Evolutionary conservation across 2,113 vertebrate species (phyloP).

Genomic region (Phyllopteryx taeniolatus): DNA sequence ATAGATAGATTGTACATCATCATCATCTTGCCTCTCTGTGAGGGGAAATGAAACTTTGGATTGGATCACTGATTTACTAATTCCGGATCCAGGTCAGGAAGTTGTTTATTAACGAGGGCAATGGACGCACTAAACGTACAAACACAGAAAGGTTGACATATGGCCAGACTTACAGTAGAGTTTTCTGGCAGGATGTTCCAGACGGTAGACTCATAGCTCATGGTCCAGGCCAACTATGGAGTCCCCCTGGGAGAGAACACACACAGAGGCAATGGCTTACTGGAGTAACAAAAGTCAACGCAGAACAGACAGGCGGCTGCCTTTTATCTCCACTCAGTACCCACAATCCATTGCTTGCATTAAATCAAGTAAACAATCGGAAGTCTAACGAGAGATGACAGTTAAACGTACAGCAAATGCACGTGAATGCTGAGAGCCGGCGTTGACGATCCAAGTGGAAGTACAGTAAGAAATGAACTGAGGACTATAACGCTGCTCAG

Average conservation of each 20-base stretch:
- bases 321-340: constrained; percentile 4
- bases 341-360: constrained; percentile 5
- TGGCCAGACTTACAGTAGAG: constrained; percentile 80
- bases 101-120: constrained; percentile 66
- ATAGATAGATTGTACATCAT: background rate
- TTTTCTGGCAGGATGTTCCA: constrained; percentile 86
- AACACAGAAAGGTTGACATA: constrained; percentile 47
- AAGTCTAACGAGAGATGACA: background rate
- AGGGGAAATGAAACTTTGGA: constrained; percentile 67
- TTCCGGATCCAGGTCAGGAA: constrained; percentile 72
- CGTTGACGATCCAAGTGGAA: background rate
- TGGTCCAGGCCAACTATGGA: constrained; percentile 79
- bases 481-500: background rate
- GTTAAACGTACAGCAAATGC: background rate
- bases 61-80: constrained; percentile 72
- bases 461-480: background rate
- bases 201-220: constrained; percentile 87
- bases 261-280: constrained; percentile 53
- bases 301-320: constrained; percentile 5
- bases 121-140: constrained; percentile 8
- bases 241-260: constrained; percentile 67
- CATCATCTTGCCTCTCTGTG: constrained; percentile 44
- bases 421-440: background rate
- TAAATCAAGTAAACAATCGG: background rate
- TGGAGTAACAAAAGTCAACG: constrained; percentile 31